A percentile compares a stretch with the other conserved stretches of the same genome.
phyloP scores from a whole-genome alignment of 1,140 invertebrate species.

The Heliconius congener region DNA sequence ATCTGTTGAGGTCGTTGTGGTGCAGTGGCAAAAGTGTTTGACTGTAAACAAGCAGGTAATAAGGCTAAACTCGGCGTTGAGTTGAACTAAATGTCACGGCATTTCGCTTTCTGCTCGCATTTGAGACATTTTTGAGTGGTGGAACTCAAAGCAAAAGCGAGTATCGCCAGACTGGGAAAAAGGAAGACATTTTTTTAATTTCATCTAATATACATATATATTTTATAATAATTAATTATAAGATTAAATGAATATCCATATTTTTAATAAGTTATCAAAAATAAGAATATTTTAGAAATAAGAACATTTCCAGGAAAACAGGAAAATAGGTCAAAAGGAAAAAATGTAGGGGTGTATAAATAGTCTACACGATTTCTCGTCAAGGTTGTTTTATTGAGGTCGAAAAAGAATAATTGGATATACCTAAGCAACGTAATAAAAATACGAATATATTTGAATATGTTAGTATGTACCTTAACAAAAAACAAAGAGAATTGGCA shows the following conservation, averaged over 20 bases:
- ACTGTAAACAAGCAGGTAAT: too few species aligned
- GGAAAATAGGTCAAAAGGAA: slow-evolving; percentile 21
- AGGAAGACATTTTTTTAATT: too few species aligned
- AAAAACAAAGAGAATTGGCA: background rate
- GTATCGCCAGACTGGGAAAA: too few species aligned
- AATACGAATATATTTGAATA: background rate
- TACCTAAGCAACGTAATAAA: background rate
- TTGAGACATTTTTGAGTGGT: too few species aligned
- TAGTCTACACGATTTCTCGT: background rate
- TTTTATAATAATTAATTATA: background rate
- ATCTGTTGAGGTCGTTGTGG: too few species aligned
- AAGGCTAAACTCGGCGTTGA: too few species aligned
- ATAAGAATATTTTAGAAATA: background rate
- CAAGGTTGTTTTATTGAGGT: slow-evolving; percentile 11
- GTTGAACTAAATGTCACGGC: too few species aligned
- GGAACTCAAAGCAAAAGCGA: too few species aligned
- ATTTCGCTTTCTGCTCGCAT: too few species aligned
- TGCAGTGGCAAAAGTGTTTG: too few species aligned
- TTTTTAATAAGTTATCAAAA: background rate
- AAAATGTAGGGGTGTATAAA: slow-evolving; percentile 1
- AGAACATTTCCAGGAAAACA: background rate
- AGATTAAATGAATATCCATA: background rate
- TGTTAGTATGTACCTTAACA: background rate
- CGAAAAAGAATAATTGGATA: background rate
- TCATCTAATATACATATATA: too few species aligned